Base-by-base conservation (phyloP, 2,113 vertebrate species). In the Hypomesus transpacificus region DNA sequence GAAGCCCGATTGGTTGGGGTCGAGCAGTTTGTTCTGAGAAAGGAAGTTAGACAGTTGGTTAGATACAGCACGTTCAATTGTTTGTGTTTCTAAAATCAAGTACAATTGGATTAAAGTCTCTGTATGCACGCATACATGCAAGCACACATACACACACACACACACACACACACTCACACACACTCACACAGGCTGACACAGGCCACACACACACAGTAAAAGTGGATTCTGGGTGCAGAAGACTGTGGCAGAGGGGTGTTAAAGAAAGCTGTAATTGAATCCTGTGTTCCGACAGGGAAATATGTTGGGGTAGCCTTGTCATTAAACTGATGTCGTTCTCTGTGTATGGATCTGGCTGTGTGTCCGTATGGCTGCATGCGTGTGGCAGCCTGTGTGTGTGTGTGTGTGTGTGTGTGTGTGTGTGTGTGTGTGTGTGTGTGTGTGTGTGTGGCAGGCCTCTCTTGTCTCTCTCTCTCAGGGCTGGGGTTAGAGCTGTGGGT, bases 351-450 rank as follows among this genome's bases (percentile, higher is more conserved):
- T 63, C 4, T 22, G 20, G 13, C 8, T 65, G 71, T 77, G 66
- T 77, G 26, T 56, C 14, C 70, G 51, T 61, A 66, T 69, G 65
- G 66, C 31, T 61, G 52, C 20, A 21, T 53, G 69, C 28, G 68
- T 77, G 63, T 50, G 66, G 69, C 66, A 6, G 18, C 31, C n/a
- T 59, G 59, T 65, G 64, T 66, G 28, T 65, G n/a, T 65, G 13
- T 34, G 26, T 13, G 18, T 59, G 57, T 22, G 64, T 13, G 18
- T 59, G 57, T 22, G 64, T 13, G 18, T 59, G 57, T 22, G 64
- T n/a, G n/a, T n/a, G n/a, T 3, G 53, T n/a, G n/a, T n/a, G n/a
- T 11, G 17, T 59, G 57, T 21, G 64, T 51, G n/a, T n/a, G n/a
- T n/a, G n/a, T n/a, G n/a, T 13, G 18, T 59, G 57, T 22, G 64